Conservation (phyloP, 1,140 invertebrate genomes). For the Euborellia annulipes region DNA sequence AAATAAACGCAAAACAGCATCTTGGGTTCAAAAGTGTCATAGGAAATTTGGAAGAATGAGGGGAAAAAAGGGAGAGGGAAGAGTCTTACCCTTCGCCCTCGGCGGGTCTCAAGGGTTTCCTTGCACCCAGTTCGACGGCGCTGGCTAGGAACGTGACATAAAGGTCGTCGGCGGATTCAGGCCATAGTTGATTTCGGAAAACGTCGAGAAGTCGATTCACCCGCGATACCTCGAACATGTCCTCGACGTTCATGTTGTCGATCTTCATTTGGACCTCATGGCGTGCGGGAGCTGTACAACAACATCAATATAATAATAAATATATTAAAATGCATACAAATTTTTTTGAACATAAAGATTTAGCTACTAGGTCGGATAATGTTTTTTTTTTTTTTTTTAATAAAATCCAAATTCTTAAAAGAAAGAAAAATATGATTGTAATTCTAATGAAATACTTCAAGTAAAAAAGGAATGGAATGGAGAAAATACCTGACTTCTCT, state of each 20-base stretch:
- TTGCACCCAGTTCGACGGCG: constrained; percentile 63
- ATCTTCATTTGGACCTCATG: constrained; percentile 76
- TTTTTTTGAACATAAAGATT: too few species aligned
- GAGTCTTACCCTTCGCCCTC: constrained; percentile 72
- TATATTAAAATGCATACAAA: too few species aligned
- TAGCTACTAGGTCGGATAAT: too few species aligned
- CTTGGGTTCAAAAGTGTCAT: too few species aligned
- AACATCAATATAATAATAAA: too few species aligned
- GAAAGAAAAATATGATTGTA: neutral
- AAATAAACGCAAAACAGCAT: too few species aligned
- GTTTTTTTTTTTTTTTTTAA: too few species aligned
- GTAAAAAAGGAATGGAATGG: neutral
- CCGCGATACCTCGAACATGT: constrained; percentile 49
- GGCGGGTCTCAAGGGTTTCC: constrained; percentile 59
- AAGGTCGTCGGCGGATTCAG: constrained; percentile 39
- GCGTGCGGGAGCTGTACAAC: constrained; percentile 44
- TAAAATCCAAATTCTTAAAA: neutral
- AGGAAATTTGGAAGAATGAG: too few species aligned
- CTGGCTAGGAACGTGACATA: constrained; percentile 71
- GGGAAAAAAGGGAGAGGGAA: too few species aligned
- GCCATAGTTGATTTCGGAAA: constrained; percentile 42
- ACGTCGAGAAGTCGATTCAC: constrained; percentile 57
- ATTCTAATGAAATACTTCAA: neutral
- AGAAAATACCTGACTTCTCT: constrained; percentile 29
- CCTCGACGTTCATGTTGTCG: constrained; percentile 71